These are phyloP conservation scores for Melieria omissa DNA, from an alignment of 2,888 invertebrate species.

Conservation along the genomic window DNA sequence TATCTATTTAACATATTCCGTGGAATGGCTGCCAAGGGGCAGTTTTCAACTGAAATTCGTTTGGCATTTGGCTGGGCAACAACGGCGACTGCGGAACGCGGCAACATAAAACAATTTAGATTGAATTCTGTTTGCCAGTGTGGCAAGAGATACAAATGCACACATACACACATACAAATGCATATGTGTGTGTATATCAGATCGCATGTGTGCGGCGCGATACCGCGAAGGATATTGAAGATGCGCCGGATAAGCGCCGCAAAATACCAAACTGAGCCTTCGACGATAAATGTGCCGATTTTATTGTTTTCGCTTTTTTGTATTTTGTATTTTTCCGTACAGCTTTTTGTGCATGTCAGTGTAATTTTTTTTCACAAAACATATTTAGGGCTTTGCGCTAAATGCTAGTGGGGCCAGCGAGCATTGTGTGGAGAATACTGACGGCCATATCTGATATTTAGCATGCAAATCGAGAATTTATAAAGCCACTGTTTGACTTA, in stretches of 20 bases:
- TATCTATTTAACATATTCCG: conserved; percentile 53
- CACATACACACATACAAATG: background rate
- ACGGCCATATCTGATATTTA: conserved; percentile 3
- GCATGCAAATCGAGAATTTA: conserved; percentile 9
- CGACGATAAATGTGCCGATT: conserved; percentile 31
- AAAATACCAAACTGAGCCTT: conserved; percentile 23
- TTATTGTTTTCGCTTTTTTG: conserved; percentile 19
- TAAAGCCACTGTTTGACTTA: no score
- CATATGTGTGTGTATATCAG: background rate
- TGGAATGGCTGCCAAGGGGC: conserved; percentile 38
- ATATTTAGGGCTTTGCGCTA: background rate
- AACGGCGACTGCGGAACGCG: conserved; percentile 20
- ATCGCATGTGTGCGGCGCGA: background rate
- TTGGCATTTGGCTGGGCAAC: background rate
- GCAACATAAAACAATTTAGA: conserved; percentile 56
- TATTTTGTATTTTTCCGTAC: background rate
- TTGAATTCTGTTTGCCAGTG: conserved; percentile 45
- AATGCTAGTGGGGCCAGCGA: background rate
- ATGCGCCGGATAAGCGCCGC: background rate
- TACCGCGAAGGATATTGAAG: conserved; percentile 17
- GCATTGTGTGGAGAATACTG: background rate
- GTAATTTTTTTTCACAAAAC: background rate
- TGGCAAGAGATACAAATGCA: conserved; percentile 14
- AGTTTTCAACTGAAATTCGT: conserved; percentile 23
- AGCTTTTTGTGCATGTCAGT: background rate